These are phyloP conservation scores for Kobus ellipsiprymnus DNA, from an alignment of 2,113 vertebrate species.

Conservation along the genomic window DNA sequence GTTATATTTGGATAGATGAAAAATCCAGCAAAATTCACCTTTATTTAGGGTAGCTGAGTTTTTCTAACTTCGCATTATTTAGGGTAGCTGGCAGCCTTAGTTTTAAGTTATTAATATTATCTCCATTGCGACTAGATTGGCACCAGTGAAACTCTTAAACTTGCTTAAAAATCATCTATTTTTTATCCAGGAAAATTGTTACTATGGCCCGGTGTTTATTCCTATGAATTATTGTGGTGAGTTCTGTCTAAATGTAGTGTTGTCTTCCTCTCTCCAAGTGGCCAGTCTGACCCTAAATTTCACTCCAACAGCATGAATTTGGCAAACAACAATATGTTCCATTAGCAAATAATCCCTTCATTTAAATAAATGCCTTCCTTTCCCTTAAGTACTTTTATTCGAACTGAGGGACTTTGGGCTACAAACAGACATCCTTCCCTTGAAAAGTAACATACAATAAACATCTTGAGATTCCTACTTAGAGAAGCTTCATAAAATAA, in stretches of 20 bases:
- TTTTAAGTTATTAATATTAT: background rate
- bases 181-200: slow-evolving; percentile 9
- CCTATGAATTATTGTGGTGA: background rate
- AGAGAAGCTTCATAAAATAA: slow-evolving; percentile 2
- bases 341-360: background rate
- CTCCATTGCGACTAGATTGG: background rate
- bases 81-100: background rate
- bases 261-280: background rate
- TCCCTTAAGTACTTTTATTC: slow-evolving; percentile 2
- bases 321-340: background rate
- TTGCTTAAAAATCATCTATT: slow-evolving; percentile 5
- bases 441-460: slow-evolving; percentile 1
- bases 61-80: background rate
- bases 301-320: background rate
- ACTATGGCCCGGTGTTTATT: background rate
- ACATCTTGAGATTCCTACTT: background rate
- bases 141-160: background rate
- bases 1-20: background rate
- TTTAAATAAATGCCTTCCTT: slow-evolving; percentile 16
- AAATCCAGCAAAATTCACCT: slow-evolving; percentile 7
- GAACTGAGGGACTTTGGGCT: background rate
- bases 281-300: background rate
- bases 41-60: background rate
- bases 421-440: background rate
- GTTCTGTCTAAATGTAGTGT: background rate